Base-by-base conservation (phyloP, 2,888 invertebrate genomes). In the Hirtodrosophila cameraria region DNA sequence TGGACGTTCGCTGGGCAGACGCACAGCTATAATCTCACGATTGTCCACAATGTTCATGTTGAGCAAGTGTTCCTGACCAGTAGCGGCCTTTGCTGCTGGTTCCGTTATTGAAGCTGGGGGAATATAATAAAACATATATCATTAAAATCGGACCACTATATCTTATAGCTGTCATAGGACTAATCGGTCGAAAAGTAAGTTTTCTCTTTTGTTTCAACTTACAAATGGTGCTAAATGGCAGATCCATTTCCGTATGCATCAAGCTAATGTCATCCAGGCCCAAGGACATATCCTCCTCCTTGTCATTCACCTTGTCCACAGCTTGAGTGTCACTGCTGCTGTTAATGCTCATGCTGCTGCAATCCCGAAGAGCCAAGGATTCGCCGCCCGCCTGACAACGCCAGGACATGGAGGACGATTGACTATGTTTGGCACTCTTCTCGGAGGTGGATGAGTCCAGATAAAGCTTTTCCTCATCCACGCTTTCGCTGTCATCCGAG, bases 401-500 rank as follows among this genome's bases (percentile, higher is more conserved):
- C 91, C 91, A 91, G 15, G 90, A 91, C 43, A 90, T 86, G 38
- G 89, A 82, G 7, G 83, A 79, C n/a, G 90, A 89, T 52, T 16
- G 89, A 83, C 15, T 90, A 87, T 39, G 82, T 71, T 90, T 91
- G 70, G 83, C 79, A 70, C 84, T 80, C 76, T 92, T 92, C 74
- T 93, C 93, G 9, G 92, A 92, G 60, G 91, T 91, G 58, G 92
- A 92, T 57, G 92, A 90, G 91, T 96, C 93, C 91, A 94, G 92
- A 91, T 93, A 92, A 83, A 94, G 91, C 92, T 95, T 92, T 91
- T 93, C 93, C 92, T 96, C 93, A 90, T 94, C 92, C 85, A 92
- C 86, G 52, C 92, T 92, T 48, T 92, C 92, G 72, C 92, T 92
- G 65, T 91, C 88, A 12, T 89, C 88, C 1, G 88, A 89, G 13